Conservation (phyloP, 2,888 invertebrate species). For the Conus canariensis region DNA sequence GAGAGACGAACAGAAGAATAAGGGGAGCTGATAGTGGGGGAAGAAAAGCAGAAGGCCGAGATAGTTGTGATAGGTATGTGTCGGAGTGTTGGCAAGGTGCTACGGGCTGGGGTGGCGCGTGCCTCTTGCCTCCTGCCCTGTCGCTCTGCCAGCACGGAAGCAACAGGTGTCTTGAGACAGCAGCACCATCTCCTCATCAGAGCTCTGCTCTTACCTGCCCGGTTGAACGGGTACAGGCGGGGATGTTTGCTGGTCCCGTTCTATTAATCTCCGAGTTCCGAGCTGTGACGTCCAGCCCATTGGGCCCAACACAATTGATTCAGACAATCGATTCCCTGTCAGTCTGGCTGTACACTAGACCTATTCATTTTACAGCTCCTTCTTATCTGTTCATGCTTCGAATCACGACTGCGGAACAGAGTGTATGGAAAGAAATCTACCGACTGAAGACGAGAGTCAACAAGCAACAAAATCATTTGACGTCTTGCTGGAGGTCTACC, state of each 20-base stretch:
- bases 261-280: no score
- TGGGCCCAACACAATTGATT: no score
- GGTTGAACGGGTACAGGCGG: conserved; percentile 17
- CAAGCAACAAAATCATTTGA: no score
- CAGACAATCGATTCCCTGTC: no score
- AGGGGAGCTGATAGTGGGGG: neutral
- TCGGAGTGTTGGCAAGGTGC: conserved; percentile 28
- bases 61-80: conserved; percentile 35
- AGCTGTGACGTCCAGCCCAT: no score
- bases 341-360: no score
- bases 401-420: no score
- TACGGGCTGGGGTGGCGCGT: conserved; percentile 19
- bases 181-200: neutral
- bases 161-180: conserved; percentile 15
- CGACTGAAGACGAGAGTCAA: no score
- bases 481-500: no score
- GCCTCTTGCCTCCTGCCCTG: conserved; percentile 14
- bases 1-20: neutral
- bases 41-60: conserved; percentile 21
- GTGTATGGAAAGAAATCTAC: no score
- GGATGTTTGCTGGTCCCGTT: neutral
- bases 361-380: no score
- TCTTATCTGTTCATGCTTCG: no score
- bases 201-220: neutral
- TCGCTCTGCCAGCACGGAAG: conserved; percentile 4